Conservation (phyloP, 2,797 vertebrate species). For the Linurgus olivaceus region DNA sequence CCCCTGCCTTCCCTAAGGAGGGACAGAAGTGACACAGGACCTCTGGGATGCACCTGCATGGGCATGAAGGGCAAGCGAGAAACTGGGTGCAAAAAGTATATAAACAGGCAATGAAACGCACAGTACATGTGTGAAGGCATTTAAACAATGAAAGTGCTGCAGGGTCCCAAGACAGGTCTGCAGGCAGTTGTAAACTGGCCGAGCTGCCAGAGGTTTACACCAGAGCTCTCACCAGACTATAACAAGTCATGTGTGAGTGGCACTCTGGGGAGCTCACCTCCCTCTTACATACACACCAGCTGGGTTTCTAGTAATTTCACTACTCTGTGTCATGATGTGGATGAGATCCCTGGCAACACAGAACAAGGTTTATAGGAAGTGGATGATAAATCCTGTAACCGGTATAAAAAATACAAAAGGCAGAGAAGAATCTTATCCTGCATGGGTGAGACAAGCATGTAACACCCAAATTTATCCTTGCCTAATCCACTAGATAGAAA, state of each 20-base stretch:
- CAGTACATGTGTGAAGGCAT: accelerated
- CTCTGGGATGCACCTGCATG: neutral
- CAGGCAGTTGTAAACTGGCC: neutral
- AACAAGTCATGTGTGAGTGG: neutral
- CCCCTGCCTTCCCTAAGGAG: neutral
- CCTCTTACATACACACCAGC: neutral
- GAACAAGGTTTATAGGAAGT: neutral
- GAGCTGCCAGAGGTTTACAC: neutral
- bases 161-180: neutral
- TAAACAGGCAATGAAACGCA: neutral
- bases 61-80: accelerated
- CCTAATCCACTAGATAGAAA: neutral
- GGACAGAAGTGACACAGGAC: neutral
- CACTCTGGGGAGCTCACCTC: neutral
- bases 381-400: neutral
- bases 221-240: neutral
- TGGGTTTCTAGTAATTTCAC: neutral
- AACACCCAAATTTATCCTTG: neutral
- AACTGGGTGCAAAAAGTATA: neutral
- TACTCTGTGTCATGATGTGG: neutral
- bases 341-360: neutral
- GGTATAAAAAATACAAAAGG: neutral
- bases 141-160: neutral
- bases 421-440: neutral
- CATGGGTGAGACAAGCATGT: neutral